Percentiles rank a stretch among this genome's conserved stretches.
Conservation (phyloP, 2,797 vertebrate genomes). For the Perodicticus potto region DNA sequence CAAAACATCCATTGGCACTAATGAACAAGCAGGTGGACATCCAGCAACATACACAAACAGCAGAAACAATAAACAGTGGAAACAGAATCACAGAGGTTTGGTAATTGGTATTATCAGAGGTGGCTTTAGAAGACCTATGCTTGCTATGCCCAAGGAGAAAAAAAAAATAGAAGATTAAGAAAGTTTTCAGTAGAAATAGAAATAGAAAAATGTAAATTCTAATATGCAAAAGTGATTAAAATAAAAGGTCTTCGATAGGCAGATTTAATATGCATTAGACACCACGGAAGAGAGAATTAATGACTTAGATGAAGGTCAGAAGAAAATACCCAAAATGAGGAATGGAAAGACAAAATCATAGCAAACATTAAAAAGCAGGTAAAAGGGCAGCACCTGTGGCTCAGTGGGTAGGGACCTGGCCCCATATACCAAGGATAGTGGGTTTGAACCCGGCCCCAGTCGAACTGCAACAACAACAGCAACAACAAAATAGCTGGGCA, state of each 20-base stretch:
- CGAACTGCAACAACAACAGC: too few relatives aligned
- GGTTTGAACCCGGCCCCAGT: too few relatives aligned
- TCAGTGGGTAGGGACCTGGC: too few relatives aligned
- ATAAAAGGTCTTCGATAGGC: background rate
- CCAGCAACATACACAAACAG: background rate
- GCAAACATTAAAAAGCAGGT: background rate
- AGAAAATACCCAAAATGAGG: background rate
- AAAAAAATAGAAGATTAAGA: background rate
- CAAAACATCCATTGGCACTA: background rate
- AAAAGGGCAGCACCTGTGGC: too few relatives aligned
- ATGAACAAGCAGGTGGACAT: background rate
- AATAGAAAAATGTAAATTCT: background rate
- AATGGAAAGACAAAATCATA: background rate
- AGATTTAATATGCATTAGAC: background rate
- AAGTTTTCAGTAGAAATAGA: background rate
- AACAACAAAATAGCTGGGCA: too few relatives aligned
- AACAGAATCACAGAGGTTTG: background rate
- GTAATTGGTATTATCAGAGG: background rate
- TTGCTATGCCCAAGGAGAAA: background rate
- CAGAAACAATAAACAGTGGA: background rate
- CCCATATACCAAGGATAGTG: too few relatives aligned
- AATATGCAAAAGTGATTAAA: background rate
- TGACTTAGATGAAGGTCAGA: background rate
- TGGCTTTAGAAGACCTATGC: background rate
- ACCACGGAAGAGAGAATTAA: background rate